Conservation (phyloP, 2,888 invertebrate species). For the Meta bourneti region DNA sequence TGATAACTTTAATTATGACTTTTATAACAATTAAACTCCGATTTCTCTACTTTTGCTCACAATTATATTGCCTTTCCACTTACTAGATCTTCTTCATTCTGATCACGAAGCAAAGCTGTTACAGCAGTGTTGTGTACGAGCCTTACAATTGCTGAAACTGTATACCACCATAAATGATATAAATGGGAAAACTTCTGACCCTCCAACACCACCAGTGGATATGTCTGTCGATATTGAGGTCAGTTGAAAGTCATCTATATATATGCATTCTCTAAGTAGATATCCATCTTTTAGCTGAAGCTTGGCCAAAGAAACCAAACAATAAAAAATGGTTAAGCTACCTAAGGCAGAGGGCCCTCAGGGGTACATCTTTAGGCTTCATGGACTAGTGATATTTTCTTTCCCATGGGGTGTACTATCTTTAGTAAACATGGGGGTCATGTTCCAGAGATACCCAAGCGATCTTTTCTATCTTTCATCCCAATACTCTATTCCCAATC, state of each 20-base stretch:
- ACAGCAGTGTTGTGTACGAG: slow-evolving; percentile 80
- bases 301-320: no score
- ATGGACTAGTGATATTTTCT: no score
- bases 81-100: slow-evolving; percentile 79
- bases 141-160: slow-evolving; percentile 79
- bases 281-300: no score
- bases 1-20: no score
- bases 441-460: background rate
- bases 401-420: background rate
- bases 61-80: background rate
- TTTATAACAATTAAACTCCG: no score
- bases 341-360: no score
- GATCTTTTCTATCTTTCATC: background rate
- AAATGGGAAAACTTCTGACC: slow-evolving; percentile 45
- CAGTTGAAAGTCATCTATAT: no score
- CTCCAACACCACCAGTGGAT: slow-evolving; percentile 16
- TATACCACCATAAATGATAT: slow-evolving; percentile 79
- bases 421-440: background rate
- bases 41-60: background rate
- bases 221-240: slow-evolving; percentile 65
- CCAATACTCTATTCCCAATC: no score
- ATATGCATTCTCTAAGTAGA: background rate
- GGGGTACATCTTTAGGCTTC: no score
- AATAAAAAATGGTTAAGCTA: no score
- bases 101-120: slow-evolving; percentile 81